A percentile compares a stretch with the other conserved stretches of the same genome.
These are phyloP conservation scores for Platyscelio sp. DNA, from an alignment of 2,888 invertebrate genomes.

Conservation along the genomic window DNA sequence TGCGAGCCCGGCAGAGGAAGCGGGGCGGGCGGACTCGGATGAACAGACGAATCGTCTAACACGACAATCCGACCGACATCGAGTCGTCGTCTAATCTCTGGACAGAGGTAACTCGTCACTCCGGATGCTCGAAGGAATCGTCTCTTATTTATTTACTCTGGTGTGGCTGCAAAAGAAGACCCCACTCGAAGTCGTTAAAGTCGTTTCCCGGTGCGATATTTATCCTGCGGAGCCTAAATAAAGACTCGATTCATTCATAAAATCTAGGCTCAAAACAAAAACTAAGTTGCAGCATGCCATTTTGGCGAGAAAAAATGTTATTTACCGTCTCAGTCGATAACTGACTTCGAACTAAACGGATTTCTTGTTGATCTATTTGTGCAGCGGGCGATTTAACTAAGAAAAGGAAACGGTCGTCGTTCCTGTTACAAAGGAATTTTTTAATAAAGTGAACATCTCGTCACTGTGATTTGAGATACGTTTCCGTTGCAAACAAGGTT, in stretches of 20 bases:
- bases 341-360: constrained; percentile 18
- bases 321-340: constrained; percentile 23
- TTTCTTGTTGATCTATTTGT: constrained; percentile 35
- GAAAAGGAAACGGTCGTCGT: constrained; percentile 13
- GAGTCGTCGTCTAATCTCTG: constrained; percentile 56
- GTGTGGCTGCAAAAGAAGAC: constrained; percentile 65
- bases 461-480: not conserved
- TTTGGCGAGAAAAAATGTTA: constrained; percentile 54
- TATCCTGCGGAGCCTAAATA: constrained; percentile 77
- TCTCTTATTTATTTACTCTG: constrained; percentile 82
- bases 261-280: constrained; percentile 46
- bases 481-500: too few relatives aligned
- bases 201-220: constrained; percentile 74
- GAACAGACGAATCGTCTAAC: constrained; percentile 41
- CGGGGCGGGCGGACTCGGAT: constrained; percentile 8
- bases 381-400: constrained; percentile 15
- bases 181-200: constrained; percentile 74
- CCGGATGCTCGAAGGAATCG: constrained; percentile 75
- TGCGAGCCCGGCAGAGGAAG: constrained; percentile 15
- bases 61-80: constrained; percentile 51
- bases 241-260: constrained; percentile 72
- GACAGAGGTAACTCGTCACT: constrained; percentile 74
- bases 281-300: constrained; percentile 21
- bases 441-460: not conserved
- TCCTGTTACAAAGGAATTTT: not conserved